Evolutionary conservation across 2,113 vertebrate species (phyloP), one percentile per base, ranked within the genome.

Genomic region (Leucosticte australis): DNA sequence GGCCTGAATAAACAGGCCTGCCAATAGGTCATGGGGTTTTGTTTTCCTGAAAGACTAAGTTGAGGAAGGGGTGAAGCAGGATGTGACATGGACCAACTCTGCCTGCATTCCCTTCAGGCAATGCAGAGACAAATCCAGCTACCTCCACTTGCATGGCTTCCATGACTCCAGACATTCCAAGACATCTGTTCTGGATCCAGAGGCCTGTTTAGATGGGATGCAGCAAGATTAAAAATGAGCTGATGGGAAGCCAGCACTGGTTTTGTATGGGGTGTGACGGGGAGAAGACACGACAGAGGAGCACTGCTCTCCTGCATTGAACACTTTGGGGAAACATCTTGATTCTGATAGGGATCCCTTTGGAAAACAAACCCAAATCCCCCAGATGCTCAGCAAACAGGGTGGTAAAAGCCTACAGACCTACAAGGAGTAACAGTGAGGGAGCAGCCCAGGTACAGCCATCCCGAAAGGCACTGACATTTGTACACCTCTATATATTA

Each of bases 401-500:
- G 67, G 59, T 39, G 47, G 37, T 30, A 47, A 82, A 59, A 64
- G 47, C 84, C 79, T 90, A 68, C 49, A 70, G 80, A 86, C 37
- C 82, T 91, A 85, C 76, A 86, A 50, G 53, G 60, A 60, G n/a
- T 23, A 35, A 74, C 28, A 33, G 15, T 46, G 52, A 76, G 41
- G 23, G 16, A 64, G 84, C 89, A 92, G 85, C 82, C 62, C n/a
- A 68, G 28, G 23, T 69, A 87, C 79, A 95, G 69, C 80, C 53
- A 63, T 49, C 76, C 76, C 19, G 30, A 84, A 83, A 87, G 74
- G 70, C 68, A 59, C 8, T 15, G 71, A 81, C 53, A 80, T 59
- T 35, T 85, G 80, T 81, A 91, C 83, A 86, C 84, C 70, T 91
- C 86, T 94, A 97, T 98, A 98, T 98, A 98, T 98, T 98, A 98